phyloP scores from a whole-genome alignment of 2,113 vertebrate genomes.

The Xiphophorus hellerii region DNA sequence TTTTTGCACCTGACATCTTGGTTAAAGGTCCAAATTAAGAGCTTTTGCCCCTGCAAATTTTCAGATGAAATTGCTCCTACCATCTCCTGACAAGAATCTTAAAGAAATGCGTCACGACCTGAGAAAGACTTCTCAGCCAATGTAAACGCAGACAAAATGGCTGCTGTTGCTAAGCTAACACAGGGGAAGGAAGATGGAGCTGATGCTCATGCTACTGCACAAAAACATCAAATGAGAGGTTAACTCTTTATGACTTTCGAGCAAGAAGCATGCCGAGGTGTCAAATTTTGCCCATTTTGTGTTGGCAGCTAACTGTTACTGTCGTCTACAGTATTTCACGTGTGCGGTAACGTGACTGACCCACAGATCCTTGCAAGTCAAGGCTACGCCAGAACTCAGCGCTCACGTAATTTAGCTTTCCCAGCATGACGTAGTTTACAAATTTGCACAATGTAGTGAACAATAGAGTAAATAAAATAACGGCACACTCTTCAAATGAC shows the following conservation, averaged over 20 bases:
- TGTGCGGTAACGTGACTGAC: neutral
- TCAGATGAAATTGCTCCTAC: slow-evolving; percentile 1
- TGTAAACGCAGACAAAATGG: slow-evolving; percentile 79
- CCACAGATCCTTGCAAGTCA: slow-evolving; percentile 2
- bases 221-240: slow-evolving; percentile 7
- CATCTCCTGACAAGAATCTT: slow-evolving; percentile 20
- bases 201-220: slow-evolving; percentile 32
- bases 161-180: slow-evolving; percentile 75
- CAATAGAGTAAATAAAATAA: slow-evolving; percentile 39
- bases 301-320: neutral
- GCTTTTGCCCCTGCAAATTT: neutral
- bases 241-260: neutral
- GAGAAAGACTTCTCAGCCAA: slow-evolving; percentile 38
- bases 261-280: neutral
- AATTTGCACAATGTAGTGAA: slow-evolving; percentile 8
- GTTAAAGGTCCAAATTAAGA: slow-evolving; percentile 40
- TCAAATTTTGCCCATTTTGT: neutral
- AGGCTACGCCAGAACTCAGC: slow-evolving; percentile 8
- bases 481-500: slow-evolving; percentile 5
- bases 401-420: neutral
- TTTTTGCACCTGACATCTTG: neutral
- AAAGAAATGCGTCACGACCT: slow-evolving; percentile 29
- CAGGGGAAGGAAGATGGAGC: slow-evolving; percentile 67
- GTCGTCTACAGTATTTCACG: neutral
- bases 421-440: neutral